phyloP scores from a whole-genome alignment of 2,113 vertebrate species.

The Oreocharis arfaki region DNA sequence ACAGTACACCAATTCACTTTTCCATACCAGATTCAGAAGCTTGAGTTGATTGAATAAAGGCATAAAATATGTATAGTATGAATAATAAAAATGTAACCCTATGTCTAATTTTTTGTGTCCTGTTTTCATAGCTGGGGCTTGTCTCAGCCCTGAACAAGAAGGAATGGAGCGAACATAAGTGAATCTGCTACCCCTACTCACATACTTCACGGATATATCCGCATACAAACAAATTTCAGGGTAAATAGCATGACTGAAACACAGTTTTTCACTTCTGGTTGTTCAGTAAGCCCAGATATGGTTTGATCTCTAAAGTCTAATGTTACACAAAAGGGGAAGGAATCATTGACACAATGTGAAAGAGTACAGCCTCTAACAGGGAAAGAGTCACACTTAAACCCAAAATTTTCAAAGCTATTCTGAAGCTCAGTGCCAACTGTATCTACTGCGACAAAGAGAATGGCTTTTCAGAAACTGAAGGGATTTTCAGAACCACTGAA shows the following conservation, averaged over 20 bases:
- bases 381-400: background rate
- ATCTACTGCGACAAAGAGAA: background rate
- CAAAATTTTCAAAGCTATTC: background rate
- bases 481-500: background rate
- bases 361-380: background rate
- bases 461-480: background rate
- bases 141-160: background rate
- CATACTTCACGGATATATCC: background rate
- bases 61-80: background rate
- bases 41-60: background rate
- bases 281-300: background rate
- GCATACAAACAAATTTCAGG: background rate
- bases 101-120: no score
- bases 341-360: background rate
- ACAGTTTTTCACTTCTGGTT: background rate
- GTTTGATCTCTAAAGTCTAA: background rate
- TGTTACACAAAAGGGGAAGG: background rate
- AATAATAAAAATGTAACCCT: background rate
- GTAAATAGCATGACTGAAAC: background rate
- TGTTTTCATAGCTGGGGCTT: background rate
- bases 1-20: background rate
- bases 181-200: background rate
- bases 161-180: background rate
- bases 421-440: background rate
- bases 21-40: background rate